Evolutionary conservation across 2,797 vertebrate genomes (phyloP).

Genomic region (Poeciliopsis gracilis): DNA sequence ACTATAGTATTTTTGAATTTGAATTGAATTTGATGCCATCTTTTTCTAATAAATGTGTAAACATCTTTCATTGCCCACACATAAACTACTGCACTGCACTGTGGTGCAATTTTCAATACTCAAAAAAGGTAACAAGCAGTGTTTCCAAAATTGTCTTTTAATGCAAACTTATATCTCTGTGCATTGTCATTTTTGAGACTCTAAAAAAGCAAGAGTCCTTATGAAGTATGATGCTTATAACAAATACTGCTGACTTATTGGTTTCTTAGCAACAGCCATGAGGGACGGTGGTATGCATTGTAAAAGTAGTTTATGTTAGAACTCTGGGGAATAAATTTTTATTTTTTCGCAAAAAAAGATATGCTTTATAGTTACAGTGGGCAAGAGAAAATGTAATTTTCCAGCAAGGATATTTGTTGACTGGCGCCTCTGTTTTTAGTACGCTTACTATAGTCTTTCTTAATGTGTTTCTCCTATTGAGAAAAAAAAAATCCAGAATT

Average conservation of each 20-base stretch:
- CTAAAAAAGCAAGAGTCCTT: conserved; percentile 41
- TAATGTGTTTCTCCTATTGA: conserved; percentile 26
- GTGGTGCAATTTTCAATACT: not conserved
- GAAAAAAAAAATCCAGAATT: conserved; percentile 22
- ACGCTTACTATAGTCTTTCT: conserved; percentile 25
- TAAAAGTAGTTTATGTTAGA: conserved; percentile 46
- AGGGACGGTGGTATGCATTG: conserved; percentile 41
- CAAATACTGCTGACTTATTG: conserved; percentile 29
- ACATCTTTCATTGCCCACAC: not conserved
- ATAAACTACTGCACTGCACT: not conserved
- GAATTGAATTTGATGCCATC: no score
- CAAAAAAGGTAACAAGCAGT: not conserved
- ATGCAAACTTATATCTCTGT: not conserved
- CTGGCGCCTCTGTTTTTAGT: conserved; percentile 16
- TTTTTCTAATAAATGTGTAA: not conserved
- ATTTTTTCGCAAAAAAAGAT: conserved; percentile 32
- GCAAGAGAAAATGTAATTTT: conserved; percentile 12
- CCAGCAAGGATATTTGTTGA: conserved; percentile 24
- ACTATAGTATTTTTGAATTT: no score
- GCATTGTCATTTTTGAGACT: not conserved
- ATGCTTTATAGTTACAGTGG: conserved; percentile 22
- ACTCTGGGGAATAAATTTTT: conserved; percentile 29
- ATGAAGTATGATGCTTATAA: conserved; percentile 43
- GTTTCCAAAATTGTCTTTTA: not conserved
- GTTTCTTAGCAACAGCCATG: conserved; percentile 65